Percentiles rank a stretch among this genome's conserved stretches.
These are phyloP conservation scores for Trichosurus vulpecula DNA, from an alignment of 2,797 vertebrate genomes.

Conservation along the genomic window DNA sequence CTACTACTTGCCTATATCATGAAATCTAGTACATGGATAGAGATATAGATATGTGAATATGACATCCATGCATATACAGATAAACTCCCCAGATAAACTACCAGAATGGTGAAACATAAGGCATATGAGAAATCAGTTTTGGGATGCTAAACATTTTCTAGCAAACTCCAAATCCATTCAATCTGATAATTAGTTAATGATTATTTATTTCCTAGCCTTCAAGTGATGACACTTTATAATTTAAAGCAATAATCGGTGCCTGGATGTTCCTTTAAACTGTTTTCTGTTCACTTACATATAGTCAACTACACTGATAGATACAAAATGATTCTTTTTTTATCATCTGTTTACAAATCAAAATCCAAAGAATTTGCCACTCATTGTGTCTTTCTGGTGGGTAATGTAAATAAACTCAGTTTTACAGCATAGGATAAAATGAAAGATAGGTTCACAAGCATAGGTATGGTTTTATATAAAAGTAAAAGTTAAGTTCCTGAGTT, in stretches of 20 bases:
- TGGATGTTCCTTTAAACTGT: neutral
- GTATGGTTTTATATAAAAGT: neutral
- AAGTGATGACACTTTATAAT: neutral
- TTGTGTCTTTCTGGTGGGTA: accelerated
- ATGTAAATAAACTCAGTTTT: accelerated
- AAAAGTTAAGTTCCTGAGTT: neutral
- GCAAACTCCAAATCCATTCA: neutral
- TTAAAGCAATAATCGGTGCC: neutral
- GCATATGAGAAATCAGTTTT: neutral
- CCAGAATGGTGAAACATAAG: neutral
- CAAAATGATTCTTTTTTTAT: neutral
- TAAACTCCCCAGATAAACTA: neutral
- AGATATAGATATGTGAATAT: neutral
- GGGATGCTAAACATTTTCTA: neutral
- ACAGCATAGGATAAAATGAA: neutral
- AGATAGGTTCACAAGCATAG: accelerated
- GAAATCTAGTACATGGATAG: neutral
- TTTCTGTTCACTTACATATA: neutral
- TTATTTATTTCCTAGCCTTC: neutral
- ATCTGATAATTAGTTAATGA: neutral
- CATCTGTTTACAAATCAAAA: neutral
- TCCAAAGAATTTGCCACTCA: accelerated
- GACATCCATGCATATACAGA: neutral
- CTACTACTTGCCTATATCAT: neutral
- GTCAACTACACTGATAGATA: neutral